A percentile compares a stretch with the other conserved stretches of the same genome.
These are phyloP conservation scores for Nannospalax galili DNA, from an alignment of 2,113 vertebrate species.

Conservation along the genomic window DNA sequence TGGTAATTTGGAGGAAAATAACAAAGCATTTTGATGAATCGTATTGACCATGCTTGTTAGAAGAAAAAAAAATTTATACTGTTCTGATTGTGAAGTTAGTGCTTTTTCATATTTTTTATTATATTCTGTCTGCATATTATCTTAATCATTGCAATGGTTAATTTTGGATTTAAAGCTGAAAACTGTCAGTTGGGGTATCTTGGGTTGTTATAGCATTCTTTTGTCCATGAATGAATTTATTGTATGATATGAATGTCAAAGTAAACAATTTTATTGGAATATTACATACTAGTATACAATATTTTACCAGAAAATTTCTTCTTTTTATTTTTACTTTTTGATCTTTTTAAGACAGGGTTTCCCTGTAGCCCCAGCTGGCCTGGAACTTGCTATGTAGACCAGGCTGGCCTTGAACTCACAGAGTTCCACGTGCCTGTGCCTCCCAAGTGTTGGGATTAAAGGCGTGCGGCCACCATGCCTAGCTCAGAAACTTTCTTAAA, in stretches of 20 bases:
- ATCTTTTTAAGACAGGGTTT: too few relatives aligned
- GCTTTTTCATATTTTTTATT: constrained; percentile 27
- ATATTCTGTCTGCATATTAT: not conserved
- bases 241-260: constrained; percentile 13
- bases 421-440: too few relatives aligned
- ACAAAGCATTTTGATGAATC: constrained; percentile 21
- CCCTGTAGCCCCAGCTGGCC: too few relatives aligned
- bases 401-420: too few relatives aligned
- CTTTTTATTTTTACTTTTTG: too few relatives aligned
- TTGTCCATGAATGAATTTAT: constrained; percentile 52
- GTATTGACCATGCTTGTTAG: not conserved
- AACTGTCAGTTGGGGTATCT: not conserved
- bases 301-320: constrained; percentile 49
- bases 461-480: too few relatives aligned
- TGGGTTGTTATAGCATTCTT: not conserved
- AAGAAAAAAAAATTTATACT: not conserved
- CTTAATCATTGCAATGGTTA: not conserved
- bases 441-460: too few relatives aligned
- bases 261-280: constrained; percentile 1
- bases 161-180: constrained; percentile 57
- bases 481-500: constrained; percentile 50
- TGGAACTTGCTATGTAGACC: too few relatives aligned
- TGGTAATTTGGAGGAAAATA: constrained; percentile 48
- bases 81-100: constrained; percentile 17
- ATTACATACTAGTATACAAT: not conserved